Base-by-base conservation (phyloP, 2,113 vertebrate genomes). In the Clarias gariepinus region DNA sequence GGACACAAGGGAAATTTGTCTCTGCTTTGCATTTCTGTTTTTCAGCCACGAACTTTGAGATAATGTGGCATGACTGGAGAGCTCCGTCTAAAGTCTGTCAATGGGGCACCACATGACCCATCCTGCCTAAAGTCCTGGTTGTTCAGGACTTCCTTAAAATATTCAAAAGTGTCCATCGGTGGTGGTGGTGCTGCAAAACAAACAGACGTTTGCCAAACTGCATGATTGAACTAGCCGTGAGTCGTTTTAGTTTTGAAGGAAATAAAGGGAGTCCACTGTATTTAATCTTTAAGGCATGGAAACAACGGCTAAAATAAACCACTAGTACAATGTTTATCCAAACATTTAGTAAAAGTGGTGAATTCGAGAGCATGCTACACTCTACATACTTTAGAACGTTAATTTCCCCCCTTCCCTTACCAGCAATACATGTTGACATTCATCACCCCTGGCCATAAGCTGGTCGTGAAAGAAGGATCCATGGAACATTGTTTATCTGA, bases 1-100 rank as follows among this genome's bases (percentile, higher is more conserved):
- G 78, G 52, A 68, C 66, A 83, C 81, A 83, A 83, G 77, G 73
- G 36, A 10, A 33, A 16, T 76, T 85, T 64, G 91, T 89, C 86
- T 90, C 90, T 94, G 94, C 94, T 90, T 90, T 92, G 90, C 74
- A 85, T 91, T 90, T 88, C 80, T 88, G 81, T 82, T 78, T 47
- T 87, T 25, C 55, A 79, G 90, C 88, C 88, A 86, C 90, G 89
- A 68, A 90, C 84, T 41, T 86, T 33, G 76, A 64, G 90, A 90
- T 92, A 93, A 93, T 93, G 92, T 92, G 92, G 92, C 41, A 25
- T 33, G 66, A 33, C 23, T 33, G 28, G 11, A 73, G 33, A 19
- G 19, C 18, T 23, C 9, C 11, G 11, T 76, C 19, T 79, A n/a
- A 55, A 47, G 30, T 55, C 30, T 11, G 10, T 13, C 11, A 6